Base-by-base conservation (phyloP, 1,140 invertebrate genomes). In the Rhagoletis zephyria region DNA sequence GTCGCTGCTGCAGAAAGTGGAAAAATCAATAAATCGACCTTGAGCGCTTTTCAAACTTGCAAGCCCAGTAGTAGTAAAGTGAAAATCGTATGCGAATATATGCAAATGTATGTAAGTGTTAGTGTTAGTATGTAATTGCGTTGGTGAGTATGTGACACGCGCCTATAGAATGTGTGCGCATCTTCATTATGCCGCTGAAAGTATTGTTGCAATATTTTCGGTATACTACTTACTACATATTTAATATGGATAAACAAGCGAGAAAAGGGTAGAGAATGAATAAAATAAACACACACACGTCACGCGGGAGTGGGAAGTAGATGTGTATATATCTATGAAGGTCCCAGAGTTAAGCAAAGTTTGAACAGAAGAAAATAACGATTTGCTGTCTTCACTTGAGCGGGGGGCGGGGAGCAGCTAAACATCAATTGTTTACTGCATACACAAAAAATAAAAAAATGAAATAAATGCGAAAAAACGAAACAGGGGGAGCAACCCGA, bases 11-110 rank as follows among this genome's bases (percentile, higher is more conserved):
- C 74, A 51, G 74, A 81, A 51, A 64, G 64, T 61, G 89, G 90
- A 90, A 92, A 91, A 92, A 92, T 92, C 91, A 91, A 92, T 92
- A 92, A 92, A 92, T 90, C 91, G 91, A 92, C 91, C 91, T 92
- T 92, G 90, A 88, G 63, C 63, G 86, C 61, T 81, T 81, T 81
- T 81, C 74, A 30, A 61, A 86, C 61, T 86, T 64, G 85, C 74
- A 81, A 81, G 56, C 12, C 70, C 30, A 56, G 10, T 81, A 81
- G 74, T 81, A 59, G 67, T 74, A 74, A 74, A 74, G 67, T 16
- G 67, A 48, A 74, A 74, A 74, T 74, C 40, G 12, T 56, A 59
- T 19, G 48, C 74, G 16, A 51, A 56, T 30, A 81, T 30, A 0
- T 48, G 9, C 7, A 81, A 9, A 9, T 30, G 64, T 40, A 30